Conservation (phyloP, 2,797 vertebrate species). For the Tenualosa thibaudeaui region DNA sequence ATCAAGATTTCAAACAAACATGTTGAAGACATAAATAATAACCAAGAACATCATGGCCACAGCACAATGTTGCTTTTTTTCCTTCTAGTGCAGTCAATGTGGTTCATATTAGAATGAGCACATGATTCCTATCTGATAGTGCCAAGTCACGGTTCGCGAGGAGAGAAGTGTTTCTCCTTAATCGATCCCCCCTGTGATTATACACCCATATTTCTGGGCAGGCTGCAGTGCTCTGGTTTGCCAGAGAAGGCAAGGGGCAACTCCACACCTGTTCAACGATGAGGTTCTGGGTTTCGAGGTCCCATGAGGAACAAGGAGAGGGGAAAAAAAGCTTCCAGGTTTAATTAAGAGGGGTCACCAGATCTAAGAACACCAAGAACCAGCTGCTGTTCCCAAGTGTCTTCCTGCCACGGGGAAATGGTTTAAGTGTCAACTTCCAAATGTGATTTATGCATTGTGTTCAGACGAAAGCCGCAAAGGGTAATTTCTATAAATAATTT, state of each 20-base stretch:
- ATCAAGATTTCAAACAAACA: slow-evolving; percentile 9
- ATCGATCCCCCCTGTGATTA: neutral
- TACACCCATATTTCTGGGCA: neutral
- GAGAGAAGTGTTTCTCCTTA: neutral
- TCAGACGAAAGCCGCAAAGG: neutral
- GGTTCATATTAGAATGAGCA: neutral
- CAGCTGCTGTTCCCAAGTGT: neutral
- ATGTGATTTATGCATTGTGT: neutral
- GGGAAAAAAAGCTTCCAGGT: slow-evolving; percentile 64
- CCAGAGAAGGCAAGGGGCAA: neutral
- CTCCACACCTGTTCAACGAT: slow-evolving; percentile 61
- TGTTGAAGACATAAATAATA: neutral
- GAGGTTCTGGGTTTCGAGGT: slow-evolving; percentile 62
- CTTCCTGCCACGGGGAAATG: neutral
- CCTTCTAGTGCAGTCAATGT: neutral
- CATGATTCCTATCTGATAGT: neutral
- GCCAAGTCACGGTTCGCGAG: neutral
- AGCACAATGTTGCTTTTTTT: neutral
- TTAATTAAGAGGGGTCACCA: slow-evolving; percentile 67
- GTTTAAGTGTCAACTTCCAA: neutral
- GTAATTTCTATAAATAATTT: neutral
- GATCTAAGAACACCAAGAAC: slow-evolving; percentile 12
- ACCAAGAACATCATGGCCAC: neutral
- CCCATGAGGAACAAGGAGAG: slow-evolving; percentile 59
- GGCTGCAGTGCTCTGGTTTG: neutral